phyloP scores from a whole-genome alignment of 2,888 invertebrate genomes.

The Heliconius aoede region DNA sequence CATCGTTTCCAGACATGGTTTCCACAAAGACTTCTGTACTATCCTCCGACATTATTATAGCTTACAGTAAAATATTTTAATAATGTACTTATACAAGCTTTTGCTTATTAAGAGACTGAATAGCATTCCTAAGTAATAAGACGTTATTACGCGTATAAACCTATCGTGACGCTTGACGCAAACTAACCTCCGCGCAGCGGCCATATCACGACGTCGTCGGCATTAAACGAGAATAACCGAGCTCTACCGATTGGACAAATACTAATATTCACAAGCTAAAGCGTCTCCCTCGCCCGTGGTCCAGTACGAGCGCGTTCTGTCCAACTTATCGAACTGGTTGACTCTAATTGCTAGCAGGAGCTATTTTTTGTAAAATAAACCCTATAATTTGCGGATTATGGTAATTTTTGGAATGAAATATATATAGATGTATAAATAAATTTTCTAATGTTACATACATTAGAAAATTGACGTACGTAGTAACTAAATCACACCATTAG shows the following conservation, averaged over 20 bases:
- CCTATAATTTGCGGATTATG: background rate
- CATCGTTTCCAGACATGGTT: conserved; percentile 31
- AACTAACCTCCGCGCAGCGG: conserved; percentile 26
- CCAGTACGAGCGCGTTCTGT: conserved; percentile 38
- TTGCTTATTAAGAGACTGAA: background rate
- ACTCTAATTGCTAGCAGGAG: background rate
- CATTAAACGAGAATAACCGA: conserved; percentile 44
- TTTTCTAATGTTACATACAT: conserved; percentile 11
- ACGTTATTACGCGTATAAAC: conserved; percentile 44
- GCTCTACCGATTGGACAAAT: conserved; percentile 31
- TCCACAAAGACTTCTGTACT: background rate
- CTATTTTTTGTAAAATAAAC: background rate
- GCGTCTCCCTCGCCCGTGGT: conserved; percentile 34
- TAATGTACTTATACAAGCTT: background rate
- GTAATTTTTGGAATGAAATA: background rate
- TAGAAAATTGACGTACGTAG: no score
- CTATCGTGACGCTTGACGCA: conserved; percentile 25
- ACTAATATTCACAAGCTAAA: conserved; percentile 32
- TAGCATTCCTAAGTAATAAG: conserved; percentile 17
- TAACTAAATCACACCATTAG: conserved; percentile 7
- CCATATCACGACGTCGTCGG: conserved; percentile 28
- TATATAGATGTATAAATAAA: background rate
- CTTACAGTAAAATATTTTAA: background rate
- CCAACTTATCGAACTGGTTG: conserved; percentile 43
- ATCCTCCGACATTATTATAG: background rate